These are phyloP conservation scores for Ciconia nigra DNA, from an alignment of 2,797 vertebrate species.

Conservation along the genomic window DNA sequence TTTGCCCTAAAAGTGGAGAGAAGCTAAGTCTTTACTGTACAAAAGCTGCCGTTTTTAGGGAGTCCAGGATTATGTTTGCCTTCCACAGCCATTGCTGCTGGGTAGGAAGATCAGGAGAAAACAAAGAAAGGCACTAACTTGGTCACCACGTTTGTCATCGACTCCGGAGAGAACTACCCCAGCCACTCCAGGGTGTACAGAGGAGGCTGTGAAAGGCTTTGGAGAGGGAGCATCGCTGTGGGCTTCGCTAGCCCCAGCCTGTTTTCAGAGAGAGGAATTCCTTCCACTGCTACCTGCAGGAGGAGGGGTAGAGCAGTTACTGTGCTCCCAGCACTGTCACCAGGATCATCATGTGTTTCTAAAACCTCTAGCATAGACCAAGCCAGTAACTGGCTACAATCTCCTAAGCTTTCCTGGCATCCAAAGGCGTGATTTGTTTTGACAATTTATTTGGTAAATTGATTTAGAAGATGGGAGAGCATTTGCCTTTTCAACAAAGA, in stretches of 20 bases:
- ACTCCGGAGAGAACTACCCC: neutral
- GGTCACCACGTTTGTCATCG: accelerated
- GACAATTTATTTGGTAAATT: neutral
- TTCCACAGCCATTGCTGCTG: neutral
- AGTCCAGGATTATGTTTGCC: neutral
- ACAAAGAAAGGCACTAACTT: neutral
- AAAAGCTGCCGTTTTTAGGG: neutral
- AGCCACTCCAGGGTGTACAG: neutral
- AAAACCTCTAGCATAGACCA: neutral
- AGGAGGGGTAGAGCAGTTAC: neutral
- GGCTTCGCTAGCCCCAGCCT: neutral
- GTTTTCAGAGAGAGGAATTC: neutral
- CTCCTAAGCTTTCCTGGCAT: neutral
- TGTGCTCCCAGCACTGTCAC: neutral
- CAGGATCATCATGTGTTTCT: accelerated
- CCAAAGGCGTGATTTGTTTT: neutral
- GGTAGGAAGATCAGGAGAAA: neutral
- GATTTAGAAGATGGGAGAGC: neutral
- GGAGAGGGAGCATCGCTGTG: neutral
- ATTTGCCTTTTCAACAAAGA: neutral
- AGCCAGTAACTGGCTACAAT: neutral
- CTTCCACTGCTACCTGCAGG: neutral
- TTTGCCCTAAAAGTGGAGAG: neutral
- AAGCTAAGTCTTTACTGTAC: neutral
- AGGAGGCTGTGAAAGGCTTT: neutral